These are phyloP conservation scores for Mus musculus DNA, from an alignment of 2,113 vertebrate genomes.

Conservation along the genomic window DNA sequence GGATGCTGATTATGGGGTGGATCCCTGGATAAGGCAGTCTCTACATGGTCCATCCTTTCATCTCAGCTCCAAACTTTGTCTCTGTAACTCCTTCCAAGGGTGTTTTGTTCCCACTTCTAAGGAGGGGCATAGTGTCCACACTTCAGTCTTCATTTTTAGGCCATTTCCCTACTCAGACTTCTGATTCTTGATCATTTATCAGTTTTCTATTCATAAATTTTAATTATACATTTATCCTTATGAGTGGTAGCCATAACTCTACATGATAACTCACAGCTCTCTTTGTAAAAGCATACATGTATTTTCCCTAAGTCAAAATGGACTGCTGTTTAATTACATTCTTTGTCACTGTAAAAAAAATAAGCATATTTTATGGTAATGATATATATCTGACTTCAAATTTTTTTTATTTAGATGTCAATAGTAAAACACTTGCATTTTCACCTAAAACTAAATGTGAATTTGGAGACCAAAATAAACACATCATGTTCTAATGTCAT, in stretches of 20 bases:
- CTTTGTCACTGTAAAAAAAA: neutral
- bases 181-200: neutral
- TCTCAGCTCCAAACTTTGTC: too few species aligned
- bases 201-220: neutral
- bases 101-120: too few species aligned
- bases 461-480: neutral
- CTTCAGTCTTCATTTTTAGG: too few species aligned
- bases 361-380: neutral
- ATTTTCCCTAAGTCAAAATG: neutral
- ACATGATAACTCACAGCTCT: fast-evolving
- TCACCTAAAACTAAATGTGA: neutral
- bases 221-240: neutral
- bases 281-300: neutral
- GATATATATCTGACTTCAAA: neutral
- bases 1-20: too few species aligned
- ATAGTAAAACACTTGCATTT: neutral
- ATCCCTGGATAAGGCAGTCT: too few species aligned
- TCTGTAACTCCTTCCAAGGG: too few species aligned
- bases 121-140: too few species aligned
- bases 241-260: neutral
- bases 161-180: neutral
- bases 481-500: neutral
- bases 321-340: neutral
- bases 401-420: neutral
- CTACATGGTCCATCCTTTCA: too few species aligned